phyloP scores from a whole-genome alignment of 2,113 vertebrate species.

The Phalacrocorax aristotelis region DNA sequence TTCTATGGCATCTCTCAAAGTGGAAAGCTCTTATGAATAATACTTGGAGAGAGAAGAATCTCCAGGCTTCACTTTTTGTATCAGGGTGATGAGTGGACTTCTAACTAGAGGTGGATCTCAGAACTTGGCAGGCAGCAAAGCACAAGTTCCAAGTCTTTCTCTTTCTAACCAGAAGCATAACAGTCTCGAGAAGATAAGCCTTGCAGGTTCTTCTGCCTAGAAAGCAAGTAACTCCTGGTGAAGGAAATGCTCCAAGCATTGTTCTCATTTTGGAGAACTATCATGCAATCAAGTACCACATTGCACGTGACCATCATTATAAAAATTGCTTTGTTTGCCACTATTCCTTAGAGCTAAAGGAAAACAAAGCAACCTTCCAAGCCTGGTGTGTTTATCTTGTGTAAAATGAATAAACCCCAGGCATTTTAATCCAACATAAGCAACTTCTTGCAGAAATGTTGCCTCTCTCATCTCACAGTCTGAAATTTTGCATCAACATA shows the following conservation, averaged over 20 bases:
- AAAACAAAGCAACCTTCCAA: not conserved
- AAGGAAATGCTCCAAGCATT: not conserved
- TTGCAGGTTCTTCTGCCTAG: not conserved
- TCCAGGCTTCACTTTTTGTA: not conserved
- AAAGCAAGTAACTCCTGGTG: not conserved
- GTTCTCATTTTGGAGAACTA: not conserved
- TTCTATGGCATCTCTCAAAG: not conserved
- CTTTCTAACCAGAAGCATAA: not conserved
- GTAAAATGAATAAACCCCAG: not conserved
- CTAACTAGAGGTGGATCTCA: not conserved
- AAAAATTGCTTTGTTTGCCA: not conserved
- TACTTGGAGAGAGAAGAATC: not conserved
- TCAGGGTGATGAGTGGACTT: not conserved
- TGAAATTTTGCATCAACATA: not conserved
- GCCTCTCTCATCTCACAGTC: not conserved
- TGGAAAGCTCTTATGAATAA: not conserved
- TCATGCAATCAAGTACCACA: not conserved
- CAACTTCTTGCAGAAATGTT: not conserved
- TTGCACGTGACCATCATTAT: accelerated
- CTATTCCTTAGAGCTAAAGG: not conserved
- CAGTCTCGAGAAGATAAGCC: not conserved
- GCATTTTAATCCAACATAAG: not conserved
- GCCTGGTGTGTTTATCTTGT: not conserved
- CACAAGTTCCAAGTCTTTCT: not conserved
- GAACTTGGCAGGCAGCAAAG: not conserved